Percentiles rank a stretch among this genome's conserved stretches.
Evolutionary conservation across 2,797 vertebrate genomes (phyloP).

Genomic region (Bovichtus variegatus): DNA sequence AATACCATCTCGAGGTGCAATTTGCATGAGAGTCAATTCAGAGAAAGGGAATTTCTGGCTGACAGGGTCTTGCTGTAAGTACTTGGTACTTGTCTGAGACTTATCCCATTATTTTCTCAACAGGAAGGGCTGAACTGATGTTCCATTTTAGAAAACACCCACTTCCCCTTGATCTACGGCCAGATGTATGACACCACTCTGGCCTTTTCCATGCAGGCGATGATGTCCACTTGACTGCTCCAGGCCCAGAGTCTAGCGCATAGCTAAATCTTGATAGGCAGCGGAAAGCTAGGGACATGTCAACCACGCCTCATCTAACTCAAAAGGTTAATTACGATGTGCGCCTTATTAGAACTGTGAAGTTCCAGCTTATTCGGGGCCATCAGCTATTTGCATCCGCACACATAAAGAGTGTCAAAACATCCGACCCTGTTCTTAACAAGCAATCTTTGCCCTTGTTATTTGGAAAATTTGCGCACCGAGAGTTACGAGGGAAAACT

Average conservation of each 20-base stretch:
- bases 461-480: slow-evolving; percentile 14
- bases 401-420: slow-evolving; percentile 5
- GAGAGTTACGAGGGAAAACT: slow-evolving; percentile 42
- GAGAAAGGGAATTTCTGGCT: slow-evolving; percentile 68
- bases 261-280: slow-evolving; percentile 59
- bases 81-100: slow-evolving; percentile 53
- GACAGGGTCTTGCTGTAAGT: slow-evolving; percentile 59
- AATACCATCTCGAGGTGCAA: slow-evolving; percentile 56
- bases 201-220: slow-evolving; percentile 62
- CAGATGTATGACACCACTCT: slow-evolving; percentile 70
- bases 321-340: slow-evolving; percentile 62
- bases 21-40: slow-evolving; percentile 56
- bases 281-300: slow-evolving; percentile 45
- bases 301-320: slow-evolving; percentile 43
- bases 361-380: slow-evolving; percentile 39
- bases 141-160: slow-evolving; percentile 82
- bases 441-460: slow-evolving; percentile 33
- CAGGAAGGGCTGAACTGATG: slow-evolving; percentile 85
- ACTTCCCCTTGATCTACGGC: slow-evolving; percentile 76
- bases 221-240: slow-evolving; percentile 46
- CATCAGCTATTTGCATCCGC: slow-evolving; percentile 41
- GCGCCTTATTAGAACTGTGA: slow-evolving; percentile 50
- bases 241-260: background rate
- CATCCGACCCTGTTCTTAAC: slow-evolving; percentile 10
- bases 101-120: slow-evolving; percentile 74